These are phyloP conservation scores for Platycnemis pennipes DNA, from an alignment of 2,888 invertebrate species.

Conservation along the genomic window DNA sequence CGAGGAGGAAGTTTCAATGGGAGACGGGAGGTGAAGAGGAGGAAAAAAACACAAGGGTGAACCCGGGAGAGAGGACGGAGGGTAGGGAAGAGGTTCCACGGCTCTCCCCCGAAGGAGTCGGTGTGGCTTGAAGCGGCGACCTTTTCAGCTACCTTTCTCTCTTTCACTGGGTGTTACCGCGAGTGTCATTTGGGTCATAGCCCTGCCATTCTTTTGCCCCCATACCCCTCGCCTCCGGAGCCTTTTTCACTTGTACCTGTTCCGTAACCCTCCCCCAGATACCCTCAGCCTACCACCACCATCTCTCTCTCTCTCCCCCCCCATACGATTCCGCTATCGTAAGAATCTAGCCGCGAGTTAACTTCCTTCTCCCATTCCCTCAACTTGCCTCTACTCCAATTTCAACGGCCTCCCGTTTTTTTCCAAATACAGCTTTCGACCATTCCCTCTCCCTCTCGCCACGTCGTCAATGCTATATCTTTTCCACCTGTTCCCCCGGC, in stretches of 20 bases:
- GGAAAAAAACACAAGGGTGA: not conserved
- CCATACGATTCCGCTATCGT: constrained; percentile 37
- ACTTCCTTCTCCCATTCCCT: not conserved
- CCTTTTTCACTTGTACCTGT: not conserved
- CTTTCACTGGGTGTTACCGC: constrained; percentile 54
- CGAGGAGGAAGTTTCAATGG: not conserved
- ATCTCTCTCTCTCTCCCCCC: not conserved
- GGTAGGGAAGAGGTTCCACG: no score
- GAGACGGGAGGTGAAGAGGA: not conserved
- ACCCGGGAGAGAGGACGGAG: not conserved
- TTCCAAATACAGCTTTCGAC: constrained; percentile 7
- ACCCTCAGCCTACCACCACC: not conserved
- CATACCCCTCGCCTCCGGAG: not conserved
- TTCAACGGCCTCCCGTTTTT: constrained; percentile 29
- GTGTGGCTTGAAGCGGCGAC: not conserved
- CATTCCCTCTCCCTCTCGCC: not conserved
- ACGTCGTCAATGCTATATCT: not conserved
- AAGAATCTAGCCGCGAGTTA: constrained; percentile 53
- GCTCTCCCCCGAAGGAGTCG: not conserved
- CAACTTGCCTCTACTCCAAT: constrained; percentile 40
- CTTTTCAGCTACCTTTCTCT: constrained; percentile 43
- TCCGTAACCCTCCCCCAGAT: not conserved
- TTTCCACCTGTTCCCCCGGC: not conserved
- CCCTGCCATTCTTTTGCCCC: constrained; percentile 51
- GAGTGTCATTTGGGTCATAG: constrained; percentile 63